Percentiles rank a stretch among this genome's conserved stretches.
Conservation (phyloP, 1,140 invertebrate species). For the Drosophila malerkotliana region DNA sequence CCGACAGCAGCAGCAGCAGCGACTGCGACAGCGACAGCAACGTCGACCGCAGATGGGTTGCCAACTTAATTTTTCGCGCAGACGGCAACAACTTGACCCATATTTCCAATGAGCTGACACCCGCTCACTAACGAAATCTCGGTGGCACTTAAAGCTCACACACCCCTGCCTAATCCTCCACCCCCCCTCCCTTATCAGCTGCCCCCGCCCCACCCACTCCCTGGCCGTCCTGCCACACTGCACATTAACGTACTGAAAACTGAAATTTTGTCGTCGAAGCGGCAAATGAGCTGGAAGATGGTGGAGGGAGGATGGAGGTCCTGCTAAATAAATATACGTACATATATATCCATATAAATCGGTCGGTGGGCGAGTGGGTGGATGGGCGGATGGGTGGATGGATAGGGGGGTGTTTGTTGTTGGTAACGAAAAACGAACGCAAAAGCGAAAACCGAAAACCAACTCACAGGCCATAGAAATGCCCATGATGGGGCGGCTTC, state of each 20-base stretch:
- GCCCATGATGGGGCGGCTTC: slow-evolving; percentile 28
- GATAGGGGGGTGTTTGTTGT: slow-evolving; percentile 35
- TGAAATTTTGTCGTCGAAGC: slow-evolving; percentile 81
- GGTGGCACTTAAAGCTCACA: slow-evolving; percentile 73
- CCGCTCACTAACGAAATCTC: slow-evolving; percentile 38
- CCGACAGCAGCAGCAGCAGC: slow-evolving; percentile 12
- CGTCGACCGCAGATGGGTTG: slow-evolving; percentile 43
- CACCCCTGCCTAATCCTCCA: slow-evolving; percentile 25
- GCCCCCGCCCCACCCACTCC: background rate
- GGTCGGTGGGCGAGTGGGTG: slow-evolving; percentile 23
- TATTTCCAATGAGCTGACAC: slow-evolving; percentile 70
- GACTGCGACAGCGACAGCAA: slow-evolving; percentile 2
- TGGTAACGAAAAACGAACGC: slow-evolving; percentile 64
- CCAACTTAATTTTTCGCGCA: slow-evolving; percentile 78
- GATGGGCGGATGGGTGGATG: slow-evolving; percentile 5
- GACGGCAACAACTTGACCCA: slow-evolving; percentile 81
- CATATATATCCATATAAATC: slow-evolving; percentile 38
- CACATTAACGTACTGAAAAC: slow-evolving; percentile 76
- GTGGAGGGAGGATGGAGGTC: slow-evolving; percentile 8
- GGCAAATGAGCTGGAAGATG: slow-evolving; percentile 77
- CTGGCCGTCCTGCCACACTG: slow-evolving; percentile 16
- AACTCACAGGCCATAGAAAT: slow-evolving; percentile 34
- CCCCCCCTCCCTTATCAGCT: background rate
- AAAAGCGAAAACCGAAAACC: slow-evolving; percentile 63
- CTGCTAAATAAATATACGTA: slow-evolving; percentile 56